Evolutionary conservation across 2,797 vertebrate genomes (phyloP).

Genomic region (Clamator glandarius): DNA sequence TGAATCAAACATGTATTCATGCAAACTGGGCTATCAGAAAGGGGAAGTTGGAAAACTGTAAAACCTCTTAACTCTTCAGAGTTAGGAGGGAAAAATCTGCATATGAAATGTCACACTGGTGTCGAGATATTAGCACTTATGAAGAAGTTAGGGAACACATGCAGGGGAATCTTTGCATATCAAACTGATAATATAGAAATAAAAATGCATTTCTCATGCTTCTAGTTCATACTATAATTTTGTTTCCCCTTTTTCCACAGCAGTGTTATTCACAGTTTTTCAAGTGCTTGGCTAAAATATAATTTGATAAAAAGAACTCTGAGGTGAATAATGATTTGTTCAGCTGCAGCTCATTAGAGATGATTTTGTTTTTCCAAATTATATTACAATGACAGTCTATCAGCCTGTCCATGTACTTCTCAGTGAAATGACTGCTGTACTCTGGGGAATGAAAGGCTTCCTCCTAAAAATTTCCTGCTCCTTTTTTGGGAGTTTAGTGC

Average conservation of each 20-base stretch:
- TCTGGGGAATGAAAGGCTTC: slow-evolving; percentile 26
- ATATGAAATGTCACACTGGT: background rate
- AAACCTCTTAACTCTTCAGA: background rate
- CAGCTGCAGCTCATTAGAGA: slow-evolving; percentile 68
- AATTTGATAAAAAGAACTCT: slow-evolving; percentile 69
- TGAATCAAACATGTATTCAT: background rate
- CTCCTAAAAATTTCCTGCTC: slow-evolving; percentile 30
- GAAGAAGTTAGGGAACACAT: background rate
- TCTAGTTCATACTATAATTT: slow-evolving; percentile 47
- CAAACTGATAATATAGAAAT: background rate
- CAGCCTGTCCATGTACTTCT: slow-evolving; percentile 31
- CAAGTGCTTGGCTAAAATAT: slow-evolving; percentile 54
- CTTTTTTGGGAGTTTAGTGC: slow-evolving; percentile 7
- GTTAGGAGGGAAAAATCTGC: background rate
- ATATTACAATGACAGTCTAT: slow-evolving; percentile 39
- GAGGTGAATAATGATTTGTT: slow-evolving; percentile 71
- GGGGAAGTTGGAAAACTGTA: background rate
- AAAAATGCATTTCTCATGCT: slow-evolving; percentile 39
- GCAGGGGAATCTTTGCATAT: slow-evolving; percentile 53
- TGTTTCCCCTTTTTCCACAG: slow-evolving; percentile 26
- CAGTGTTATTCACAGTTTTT: slow-evolving; percentile 22
- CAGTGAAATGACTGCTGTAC: slow-evolving; percentile 33
- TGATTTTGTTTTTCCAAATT: slow-evolving; percentile 69
- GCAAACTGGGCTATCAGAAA: background rate
- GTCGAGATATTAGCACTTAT: slow-evolving; percentile 24